Evolutionary conservation across 53 echinoderm and acorn worm species (phyloP).

Genomic region (Pentamera pediparva): DNA sequence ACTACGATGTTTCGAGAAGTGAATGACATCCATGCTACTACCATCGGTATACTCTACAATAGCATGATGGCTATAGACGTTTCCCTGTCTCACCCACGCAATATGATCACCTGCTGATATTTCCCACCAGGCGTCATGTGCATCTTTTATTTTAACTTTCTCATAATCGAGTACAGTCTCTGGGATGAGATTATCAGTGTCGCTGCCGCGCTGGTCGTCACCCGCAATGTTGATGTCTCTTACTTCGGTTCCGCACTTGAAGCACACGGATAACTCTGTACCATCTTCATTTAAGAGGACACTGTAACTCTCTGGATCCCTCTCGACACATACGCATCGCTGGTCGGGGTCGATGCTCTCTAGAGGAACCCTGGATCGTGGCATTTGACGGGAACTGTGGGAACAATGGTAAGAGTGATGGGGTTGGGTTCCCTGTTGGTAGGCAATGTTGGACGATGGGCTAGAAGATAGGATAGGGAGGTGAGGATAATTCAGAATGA

Average conservation of each 20-base stretch:
- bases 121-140: neutral
- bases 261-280: neutral
- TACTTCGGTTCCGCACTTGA: neutral
- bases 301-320: neutral
- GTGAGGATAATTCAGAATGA: too few relatives aligned
- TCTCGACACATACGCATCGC: neutral
- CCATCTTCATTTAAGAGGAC: too few relatives aligned
- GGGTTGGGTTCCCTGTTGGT: too few relatives aligned
- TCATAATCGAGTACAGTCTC: neutral
- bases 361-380: too few relatives aligned
- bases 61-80: conserved; percentile 1
- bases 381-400: too few relatives aligned
- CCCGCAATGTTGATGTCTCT: neutral
- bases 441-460: too few relatives aligned
- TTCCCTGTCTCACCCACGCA: neutral
- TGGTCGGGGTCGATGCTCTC: neutral
- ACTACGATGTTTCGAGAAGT: too few relatives aligned
- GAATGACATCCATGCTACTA: neutral
- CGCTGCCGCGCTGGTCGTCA: neutral
- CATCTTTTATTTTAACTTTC: neutral
- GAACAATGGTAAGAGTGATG: too few relatives aligned
- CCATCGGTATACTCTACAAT: neutral
- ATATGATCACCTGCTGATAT: neutral
- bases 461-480: too few relatives aligned
- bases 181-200: neutral